These are phyloP conservation scores for Caradrina kadenii DNA, from an alignment of 2,888 invertebrate species.

Conservation along the genomic window DNA sequence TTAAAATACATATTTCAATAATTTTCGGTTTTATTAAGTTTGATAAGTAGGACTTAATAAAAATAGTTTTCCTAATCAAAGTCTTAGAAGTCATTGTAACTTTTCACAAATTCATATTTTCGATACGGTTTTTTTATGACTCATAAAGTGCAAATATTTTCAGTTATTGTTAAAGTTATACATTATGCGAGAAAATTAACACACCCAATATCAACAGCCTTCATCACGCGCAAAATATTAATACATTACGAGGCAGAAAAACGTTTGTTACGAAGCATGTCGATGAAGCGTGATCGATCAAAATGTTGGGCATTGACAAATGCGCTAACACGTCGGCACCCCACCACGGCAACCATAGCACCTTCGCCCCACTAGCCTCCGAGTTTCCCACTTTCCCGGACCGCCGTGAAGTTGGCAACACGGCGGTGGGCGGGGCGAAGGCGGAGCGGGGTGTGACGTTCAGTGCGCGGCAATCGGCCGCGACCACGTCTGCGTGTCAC, in stretches of 20 bases:
- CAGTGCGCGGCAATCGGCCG: conserved; percentile 70
- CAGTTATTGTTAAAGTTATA: conserved; percentile 20
- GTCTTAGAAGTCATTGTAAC: no score
- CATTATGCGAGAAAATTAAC: conserved; percentile 35
- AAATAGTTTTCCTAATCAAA: no score
- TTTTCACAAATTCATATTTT: background rate
- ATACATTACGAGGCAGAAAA: conserved; percentile 47
- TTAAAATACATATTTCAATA: no score
- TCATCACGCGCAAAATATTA: conserved; percentile 49
- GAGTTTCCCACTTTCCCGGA: conserved; percentile 87
- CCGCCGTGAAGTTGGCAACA: conserved; percentile 80
- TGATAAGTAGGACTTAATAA: no score
- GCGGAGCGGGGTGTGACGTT: conserved; percentile 78
- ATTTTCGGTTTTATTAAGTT: no score
- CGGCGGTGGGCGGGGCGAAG: conserved; percentile 82
- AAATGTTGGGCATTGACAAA: conserved; percentile 68
- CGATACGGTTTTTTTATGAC: background rate
- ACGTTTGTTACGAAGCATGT: conserved; percentile 42
- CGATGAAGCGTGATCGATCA: conserved; percentile 68
- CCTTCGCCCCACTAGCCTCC: conserved; percentile 78
- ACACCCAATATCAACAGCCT: conserved; percentile 25
- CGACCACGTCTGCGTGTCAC: conserved; percentile 69
- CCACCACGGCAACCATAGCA: conserved; percentile 75
- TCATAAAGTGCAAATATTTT: background rate
- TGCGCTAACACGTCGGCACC: conserved; percentile 69